phyloP scores from a whole-genome alignment of 2,797 vertebrate genomes.

The Protonibea diacanthus region DNA sequence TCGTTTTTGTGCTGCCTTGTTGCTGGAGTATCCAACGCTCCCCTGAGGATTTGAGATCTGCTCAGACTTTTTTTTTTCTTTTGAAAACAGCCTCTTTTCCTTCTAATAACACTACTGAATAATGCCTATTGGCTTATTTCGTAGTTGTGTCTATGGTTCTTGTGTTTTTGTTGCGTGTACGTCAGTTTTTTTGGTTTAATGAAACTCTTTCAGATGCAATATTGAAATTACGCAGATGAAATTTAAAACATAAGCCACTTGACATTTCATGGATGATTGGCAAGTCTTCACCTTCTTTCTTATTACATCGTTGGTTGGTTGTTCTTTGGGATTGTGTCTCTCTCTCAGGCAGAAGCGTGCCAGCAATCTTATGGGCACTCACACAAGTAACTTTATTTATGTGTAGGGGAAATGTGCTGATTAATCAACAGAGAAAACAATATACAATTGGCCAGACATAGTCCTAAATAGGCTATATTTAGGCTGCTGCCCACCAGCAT shows the following conservation, averaged over 20 bases:
- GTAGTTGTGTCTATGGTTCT: neutral
- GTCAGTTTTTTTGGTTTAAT: neutral
- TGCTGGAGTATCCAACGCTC: neutral
- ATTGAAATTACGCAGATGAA: neutral
- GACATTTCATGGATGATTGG: neutral
- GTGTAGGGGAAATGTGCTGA: neutral
- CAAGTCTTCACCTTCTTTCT: neutral
- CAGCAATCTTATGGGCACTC: neutral
- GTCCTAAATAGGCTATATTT: neutral
- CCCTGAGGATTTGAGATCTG: neutral
- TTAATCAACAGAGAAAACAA: neutral
- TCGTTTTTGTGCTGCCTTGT: slow-evolving; percentile 8
- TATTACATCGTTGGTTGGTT: neutral
- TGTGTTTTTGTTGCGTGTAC: neutral
- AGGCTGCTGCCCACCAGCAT: neutral
- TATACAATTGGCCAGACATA: neutral
- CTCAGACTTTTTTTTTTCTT: neutral
- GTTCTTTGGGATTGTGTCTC: neutral
- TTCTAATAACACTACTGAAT: neutral
- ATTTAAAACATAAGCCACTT: neutral
- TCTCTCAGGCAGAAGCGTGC: neutral
- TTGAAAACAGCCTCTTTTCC: slow-evolving; percentile 15
- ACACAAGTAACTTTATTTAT: neutral
- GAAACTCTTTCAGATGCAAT: neutral
- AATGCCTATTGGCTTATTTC: neutral